phyloP scores from a whole-genome alignment of 2,888 invertebrate species.

The Fissipunctia ypsillon region DNA sequence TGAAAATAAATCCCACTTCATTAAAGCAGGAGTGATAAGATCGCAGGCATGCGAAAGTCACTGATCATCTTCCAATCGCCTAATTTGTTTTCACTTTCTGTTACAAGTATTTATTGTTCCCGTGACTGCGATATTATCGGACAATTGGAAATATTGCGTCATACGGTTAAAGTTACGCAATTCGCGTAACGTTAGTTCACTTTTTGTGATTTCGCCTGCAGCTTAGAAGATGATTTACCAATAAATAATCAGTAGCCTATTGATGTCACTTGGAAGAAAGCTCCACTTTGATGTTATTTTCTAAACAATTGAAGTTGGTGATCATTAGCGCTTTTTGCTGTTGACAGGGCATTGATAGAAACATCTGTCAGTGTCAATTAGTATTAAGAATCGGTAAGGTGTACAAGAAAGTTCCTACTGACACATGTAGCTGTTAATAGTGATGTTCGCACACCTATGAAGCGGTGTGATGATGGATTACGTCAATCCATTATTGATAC shows the following conservation, averaged over 20 bases:
- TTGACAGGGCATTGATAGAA: constrained; percentile 56
- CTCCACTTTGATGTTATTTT: constrained; percentile 54
- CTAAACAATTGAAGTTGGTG: constrained; percentile 58
- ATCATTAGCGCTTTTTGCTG: constrained; percentile 54
- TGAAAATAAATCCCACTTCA: constrained; percentile 68
- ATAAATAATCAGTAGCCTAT: constrained; percentile 60
- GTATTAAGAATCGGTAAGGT: constrained; percentile 59
- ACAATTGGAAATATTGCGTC: constrained; percentile 85
- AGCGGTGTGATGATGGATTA: constrained; percentile 48
- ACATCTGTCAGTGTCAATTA: constrained; percentile 67
- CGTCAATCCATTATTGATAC: constrained; percentile 40
- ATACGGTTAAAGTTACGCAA: constrained; percentile 81
- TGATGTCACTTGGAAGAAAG: constrained; percentile 58
- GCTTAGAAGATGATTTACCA: constrained; percentile 59
- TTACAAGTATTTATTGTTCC: constrained; percentile 83
- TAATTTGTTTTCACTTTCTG: constrained; percentile 88
- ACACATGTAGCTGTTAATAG: constrained; percentile 46
- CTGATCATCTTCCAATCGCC: constrained; percentile 80
- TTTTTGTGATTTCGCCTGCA: constrained; percentile 45
- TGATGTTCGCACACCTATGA: constrained; percentile 46
- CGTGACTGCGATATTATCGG: constrained; percentile 81
- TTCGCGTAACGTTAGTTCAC: constrained; percentile 78
- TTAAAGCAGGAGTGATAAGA: constrained; percentile 69
- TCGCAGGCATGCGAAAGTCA: constrained; percentile 78
- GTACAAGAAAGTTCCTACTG: constrained; percentile 58